A percentile compares a stretch with the other conserved stretches of the same genome.
phyloP scores from a whole-genome alignment of 2,113 vertebrate species.

The Isurus oxyrinchus region DNA sequence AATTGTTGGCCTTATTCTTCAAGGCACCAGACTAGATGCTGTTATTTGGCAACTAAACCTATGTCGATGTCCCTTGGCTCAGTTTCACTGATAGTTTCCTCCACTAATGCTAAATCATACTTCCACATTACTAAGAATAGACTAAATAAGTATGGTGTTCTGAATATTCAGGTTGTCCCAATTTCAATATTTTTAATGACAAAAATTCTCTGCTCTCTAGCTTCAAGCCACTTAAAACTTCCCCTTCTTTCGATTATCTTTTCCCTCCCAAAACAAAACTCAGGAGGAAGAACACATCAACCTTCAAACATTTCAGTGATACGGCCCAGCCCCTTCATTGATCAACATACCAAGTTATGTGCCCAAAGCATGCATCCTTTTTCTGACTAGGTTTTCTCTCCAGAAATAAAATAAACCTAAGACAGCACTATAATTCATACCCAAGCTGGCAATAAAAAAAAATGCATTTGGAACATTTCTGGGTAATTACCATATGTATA shows the following conservation, averaged over 20 bases:
- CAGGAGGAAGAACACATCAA: not conserved
- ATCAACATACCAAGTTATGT: not conserved
- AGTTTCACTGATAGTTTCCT: not conserved
- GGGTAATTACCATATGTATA: not conserved
- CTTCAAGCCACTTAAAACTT: not conserved
- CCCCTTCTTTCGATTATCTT: not conserved
- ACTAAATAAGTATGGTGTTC: not conserved
- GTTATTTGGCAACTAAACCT: not conserved
- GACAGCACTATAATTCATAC: not conserved
- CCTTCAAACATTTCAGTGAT: not conserved
- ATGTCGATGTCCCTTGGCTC: not conserved
- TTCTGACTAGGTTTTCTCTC: not conserved
- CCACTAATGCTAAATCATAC: not conserved
- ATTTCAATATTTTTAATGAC: not conserved
- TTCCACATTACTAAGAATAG: not conserved
- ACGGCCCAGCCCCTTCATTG: not conserved
- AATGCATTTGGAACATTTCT: not conserved
- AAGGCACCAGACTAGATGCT: not conserved
- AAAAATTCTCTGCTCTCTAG: not conserved
- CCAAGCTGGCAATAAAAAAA: not conserved
- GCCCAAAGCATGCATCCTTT: not conserved
- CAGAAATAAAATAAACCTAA: not conserved
- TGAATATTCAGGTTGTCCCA: not conserved
- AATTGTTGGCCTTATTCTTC: not conserved
- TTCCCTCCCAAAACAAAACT: not conserved